Conservation (phyloP, 2,113 vertebrate genomes). For the Psettodes erumei region DNA sequence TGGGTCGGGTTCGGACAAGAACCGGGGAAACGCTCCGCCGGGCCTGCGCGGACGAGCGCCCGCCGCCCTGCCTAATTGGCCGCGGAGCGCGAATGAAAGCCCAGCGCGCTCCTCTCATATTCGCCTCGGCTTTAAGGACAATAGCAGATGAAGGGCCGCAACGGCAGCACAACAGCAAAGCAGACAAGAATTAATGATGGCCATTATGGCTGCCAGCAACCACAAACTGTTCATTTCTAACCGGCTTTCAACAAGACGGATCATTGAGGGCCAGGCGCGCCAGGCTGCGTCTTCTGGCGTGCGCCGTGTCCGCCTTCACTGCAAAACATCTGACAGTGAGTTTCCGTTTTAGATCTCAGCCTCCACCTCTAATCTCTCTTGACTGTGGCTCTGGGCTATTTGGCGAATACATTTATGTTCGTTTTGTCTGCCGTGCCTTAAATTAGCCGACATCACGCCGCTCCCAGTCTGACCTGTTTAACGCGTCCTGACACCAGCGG, state of each 20-base stretch:
- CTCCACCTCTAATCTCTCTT: constrained; percentile 61
- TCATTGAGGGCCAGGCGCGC: constrained; percentile 59
- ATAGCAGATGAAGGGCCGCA: constrained; percentile 66
- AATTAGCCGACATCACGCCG: constrained; percentile 64
- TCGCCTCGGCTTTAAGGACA: constrained; percentile 68
- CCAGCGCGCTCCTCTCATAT: constrained; percentile 47
- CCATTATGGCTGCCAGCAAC: constrained; percentile 67
- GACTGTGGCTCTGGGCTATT: constrained; percentile 73
- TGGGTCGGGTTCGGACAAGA: constrained; percentile 64
- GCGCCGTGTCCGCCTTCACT: constrained; percentile 57
- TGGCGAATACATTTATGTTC: constrained; percentile 77
- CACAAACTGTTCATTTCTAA: constrained; percentile 68
- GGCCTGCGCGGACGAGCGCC: constrained; percentile 62
- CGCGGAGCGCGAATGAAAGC: constrained; percentile 48
- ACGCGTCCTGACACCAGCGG: constrained; percentile 69
- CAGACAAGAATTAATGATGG: constrained; percentile 77
- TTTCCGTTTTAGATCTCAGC: constrained; percentile 64
- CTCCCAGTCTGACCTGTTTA: constrained; percentile 64
- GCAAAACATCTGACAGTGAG: constrained; percentile 61
- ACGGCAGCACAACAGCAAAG: constrained; percentile 74
- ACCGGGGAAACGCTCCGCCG: constrained; percentile 69
- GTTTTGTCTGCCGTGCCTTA: constrained; percentile 63
- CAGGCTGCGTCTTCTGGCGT: constrained; percentile 58
- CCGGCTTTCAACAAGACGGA: constrained; percentile 61
- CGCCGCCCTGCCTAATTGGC: constrained; percentile 75